Evolutionary conservation across 2,113 vertebrate genomes (phyloP).

Genomic region (Ictalurus furcatus): DNA sequence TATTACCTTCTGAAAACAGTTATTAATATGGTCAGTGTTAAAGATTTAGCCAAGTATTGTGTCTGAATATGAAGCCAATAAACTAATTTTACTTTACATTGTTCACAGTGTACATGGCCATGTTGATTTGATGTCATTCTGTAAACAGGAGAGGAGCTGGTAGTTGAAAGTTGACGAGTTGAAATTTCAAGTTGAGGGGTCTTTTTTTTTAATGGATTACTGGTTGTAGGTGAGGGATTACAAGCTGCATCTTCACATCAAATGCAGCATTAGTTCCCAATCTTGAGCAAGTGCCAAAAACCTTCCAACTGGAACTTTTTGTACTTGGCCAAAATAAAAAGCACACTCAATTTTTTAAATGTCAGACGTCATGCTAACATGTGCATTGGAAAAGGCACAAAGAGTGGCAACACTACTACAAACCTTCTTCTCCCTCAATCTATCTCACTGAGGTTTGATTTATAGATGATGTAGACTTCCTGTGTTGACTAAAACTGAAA

Average conservation of each 20-base stretch:
- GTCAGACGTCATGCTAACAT: background rate
- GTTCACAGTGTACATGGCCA: background rate
- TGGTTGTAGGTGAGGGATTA: background rate
- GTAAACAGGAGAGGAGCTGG: too few species aligned
- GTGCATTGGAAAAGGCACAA: background rate
- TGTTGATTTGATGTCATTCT: background rate
- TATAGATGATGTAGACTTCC: slow-evolving; percentile 82
- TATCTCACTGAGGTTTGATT: slow-evolving; percentile 76
- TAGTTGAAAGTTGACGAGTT: background rate
- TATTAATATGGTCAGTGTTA: background rate
- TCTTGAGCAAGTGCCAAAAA: background rate
- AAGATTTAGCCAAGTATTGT: background rate
- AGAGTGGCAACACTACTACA: background rate
- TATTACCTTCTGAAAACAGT: background rate
- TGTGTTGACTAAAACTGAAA: slow-evolving; percentile 76
- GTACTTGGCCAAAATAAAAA: background rate
- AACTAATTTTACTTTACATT: background rate
- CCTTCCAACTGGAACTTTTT: background rate
- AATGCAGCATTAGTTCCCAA: background rate
- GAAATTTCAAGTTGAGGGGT: background rate
- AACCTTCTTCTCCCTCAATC: slow-evolving; percentile 24
- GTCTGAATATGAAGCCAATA: background rate
- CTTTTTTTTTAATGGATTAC: background rate
- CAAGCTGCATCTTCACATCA: background rate
- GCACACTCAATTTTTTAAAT: background rate